Evolutionary conservation across 1,140 invertebrate genomes (phyloP), one percentile per base, ranked within the genome.

Genomic region (Anthonomus grandis): DNA sequence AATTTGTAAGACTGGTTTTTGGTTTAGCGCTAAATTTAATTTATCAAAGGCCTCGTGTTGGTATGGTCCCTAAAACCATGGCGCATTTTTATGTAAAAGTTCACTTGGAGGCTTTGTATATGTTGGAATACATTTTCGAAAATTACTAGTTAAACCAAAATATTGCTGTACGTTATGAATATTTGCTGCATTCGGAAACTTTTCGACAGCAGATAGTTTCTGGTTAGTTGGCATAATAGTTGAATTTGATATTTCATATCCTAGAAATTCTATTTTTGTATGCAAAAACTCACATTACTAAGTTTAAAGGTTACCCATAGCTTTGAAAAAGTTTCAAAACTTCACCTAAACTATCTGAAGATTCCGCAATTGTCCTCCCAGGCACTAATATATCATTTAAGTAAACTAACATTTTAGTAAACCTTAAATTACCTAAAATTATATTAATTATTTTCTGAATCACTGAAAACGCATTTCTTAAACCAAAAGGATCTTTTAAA

Each of bases 331-430:
- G n/a, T 3, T 4, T 0, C 10, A 27, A 25, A 27, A 47, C 24
- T 13, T 47, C 6, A 2, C 12, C 13, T 27, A 27, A 47, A 15
- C 9, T 31, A 2, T 25, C 9, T 1, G 31, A 27, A 3, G 9
- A 10, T 47, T 47, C 23, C 17, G 5, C 12, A 2, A 15, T 27
- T 3, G 46, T 37, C 2, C 22, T 62, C 58, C 9, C 52, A 8
- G 63, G 57, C 23, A 72, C 62, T 13, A 72, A 62, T 4, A 72
- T 36, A 46, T 72, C 70, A 59, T 72, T 69, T 18, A 70, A 55
- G 52, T 69, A 70, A 15, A 62, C 46, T 18, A 70, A 44, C 6
- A 68, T 54, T 47, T 53, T 64, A 18, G 13, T 49, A 24, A 46
- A 60, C 21, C 53, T 41, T 17, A 64, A 42, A 18, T 59, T 5